These are phyloP conservation scores for Gymnodraco acuticeps DNA, from an alignment of 2,797 vertebrate species.

Conservation along the genomic window DNA sequence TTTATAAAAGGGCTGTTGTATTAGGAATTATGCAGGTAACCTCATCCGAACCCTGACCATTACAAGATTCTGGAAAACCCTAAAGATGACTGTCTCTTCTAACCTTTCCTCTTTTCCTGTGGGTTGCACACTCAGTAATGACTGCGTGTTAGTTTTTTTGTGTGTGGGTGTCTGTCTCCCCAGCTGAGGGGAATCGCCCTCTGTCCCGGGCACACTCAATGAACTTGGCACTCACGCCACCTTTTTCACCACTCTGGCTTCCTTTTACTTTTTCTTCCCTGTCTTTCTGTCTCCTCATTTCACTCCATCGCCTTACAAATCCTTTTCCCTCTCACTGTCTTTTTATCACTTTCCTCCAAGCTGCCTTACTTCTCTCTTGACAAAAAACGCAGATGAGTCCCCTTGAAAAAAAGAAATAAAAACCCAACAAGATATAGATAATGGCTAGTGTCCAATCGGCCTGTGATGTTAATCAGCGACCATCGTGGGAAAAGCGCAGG, in stretches of 20 bases:
- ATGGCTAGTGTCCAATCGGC: constrained; percentile 91
- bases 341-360: constrained; percentile 63
- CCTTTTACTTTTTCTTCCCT: constrained; percentile 55
- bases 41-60: constrained; percentile 4
- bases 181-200: constrained; percentile 60
- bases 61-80: constrained; percentile 13
- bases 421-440: constrained; percentile 89
- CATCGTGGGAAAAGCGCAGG: constrained; percentile 98
- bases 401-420: constrained; percentile 70
- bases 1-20: not conserved
- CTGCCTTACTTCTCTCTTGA: constrained; percentile 49
- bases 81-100: constrained; percentile 33
- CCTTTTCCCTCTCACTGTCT: constrained; percentile 56
- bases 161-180: constrained; percentile 29
- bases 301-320: constrained; percentile 51
- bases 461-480: constrained; percentile 90
- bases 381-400: constrained; percentile 67
- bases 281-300: constrained; percentile 47
- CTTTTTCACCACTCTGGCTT: constrained; percentile 53
- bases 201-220: constrained; percentile 69
- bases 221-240: constrained; percentile 74
- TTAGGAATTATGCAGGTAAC: constrained; percentile 5
- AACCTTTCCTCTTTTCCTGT: constrained; percentile 29
- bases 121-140: constrained; percentile 41
- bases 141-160: constrained; percentile 27